These are phyloP conservation scores for Linnaemya vulpina DNA, from an alignment of 2,888 invertebrate genomes.

Conservation along the genomic window DNA sequence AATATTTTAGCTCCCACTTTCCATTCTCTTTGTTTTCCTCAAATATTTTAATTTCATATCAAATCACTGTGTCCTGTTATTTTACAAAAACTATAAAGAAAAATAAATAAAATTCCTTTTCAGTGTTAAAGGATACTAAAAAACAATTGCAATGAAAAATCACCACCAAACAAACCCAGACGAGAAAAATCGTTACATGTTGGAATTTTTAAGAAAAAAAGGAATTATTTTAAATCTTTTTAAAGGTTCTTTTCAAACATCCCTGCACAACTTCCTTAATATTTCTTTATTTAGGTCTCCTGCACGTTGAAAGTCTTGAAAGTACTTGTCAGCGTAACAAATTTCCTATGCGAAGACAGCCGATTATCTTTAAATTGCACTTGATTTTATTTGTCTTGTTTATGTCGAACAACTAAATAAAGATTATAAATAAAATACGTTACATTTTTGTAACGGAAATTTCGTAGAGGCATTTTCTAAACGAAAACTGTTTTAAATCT, in stretches of 20 bases:
- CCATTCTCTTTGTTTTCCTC: too few species aligned
- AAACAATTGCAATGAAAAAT: background rate
- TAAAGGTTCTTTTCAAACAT: background rate
- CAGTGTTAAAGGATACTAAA: background rate
- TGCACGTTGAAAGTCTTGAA: conserved; percentile 14
- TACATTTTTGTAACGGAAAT: conserved; percentile 28
- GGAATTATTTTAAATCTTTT: background rate
- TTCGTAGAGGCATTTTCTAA: too few species aligned
- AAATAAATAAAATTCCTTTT: background rate
- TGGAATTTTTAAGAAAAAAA: background rate
- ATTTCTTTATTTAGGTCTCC: background rate
- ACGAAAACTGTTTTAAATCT: too few species aligned
- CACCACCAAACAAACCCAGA: conserved; percentile 3
- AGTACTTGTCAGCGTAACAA: conserved; percentile 25
- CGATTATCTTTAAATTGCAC: conserved; percentile 44
- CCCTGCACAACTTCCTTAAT: conserved; percentile 3
- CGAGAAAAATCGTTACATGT: conserved; percentile 20
- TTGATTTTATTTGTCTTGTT: conserved; percentile 30
- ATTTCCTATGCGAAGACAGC: background rate
- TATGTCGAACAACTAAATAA: background rate
- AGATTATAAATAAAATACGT: conserved; percentile 44
- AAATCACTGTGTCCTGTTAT: background rate
- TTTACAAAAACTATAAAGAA: background rate
- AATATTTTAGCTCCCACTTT: too few species aligned
- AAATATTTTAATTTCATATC: too few species aligned